Evolutionary conservation across 2,797 vertebrate genomes (phyloP).

Genomic region (Sebastes umbrosus): DNA sequence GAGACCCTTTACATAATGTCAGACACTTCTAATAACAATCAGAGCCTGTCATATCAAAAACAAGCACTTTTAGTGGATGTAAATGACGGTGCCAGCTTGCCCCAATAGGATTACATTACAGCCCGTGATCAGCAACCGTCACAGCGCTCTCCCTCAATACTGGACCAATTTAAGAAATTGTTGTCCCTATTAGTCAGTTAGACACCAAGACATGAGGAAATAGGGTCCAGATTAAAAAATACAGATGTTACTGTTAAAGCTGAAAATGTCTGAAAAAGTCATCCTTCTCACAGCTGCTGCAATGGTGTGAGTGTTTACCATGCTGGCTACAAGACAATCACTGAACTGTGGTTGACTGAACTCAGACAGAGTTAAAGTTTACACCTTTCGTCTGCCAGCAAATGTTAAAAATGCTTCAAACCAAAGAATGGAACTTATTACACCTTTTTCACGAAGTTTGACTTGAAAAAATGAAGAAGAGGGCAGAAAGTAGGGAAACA

Average conservation of each 20-base stretch:
- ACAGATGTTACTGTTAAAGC: not conserved
- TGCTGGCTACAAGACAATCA: not conserved
- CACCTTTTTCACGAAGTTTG: not conserved
- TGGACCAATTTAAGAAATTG: not conserved
- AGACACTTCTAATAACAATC: too few species aligned
- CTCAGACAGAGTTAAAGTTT: not conserved
- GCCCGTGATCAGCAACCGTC: not conserved
- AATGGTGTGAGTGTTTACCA: not conserved
- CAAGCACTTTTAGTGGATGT: not conserved
- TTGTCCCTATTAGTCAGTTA: too few species aligned
- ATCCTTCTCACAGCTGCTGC: not conserved
- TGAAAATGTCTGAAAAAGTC: constrained; percentile 14
- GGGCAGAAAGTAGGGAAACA: too few species aligned
- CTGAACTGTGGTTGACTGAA: not conserved
- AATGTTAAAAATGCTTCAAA: not conserved
- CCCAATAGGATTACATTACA: not conserved
- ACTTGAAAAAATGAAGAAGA: not conserved
- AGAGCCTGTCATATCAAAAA: not conserved
- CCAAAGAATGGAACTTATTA: not conserved
- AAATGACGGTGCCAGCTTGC: not conserved
- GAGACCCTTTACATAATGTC: too few species aligned
- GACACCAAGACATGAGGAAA: too few species aligned
- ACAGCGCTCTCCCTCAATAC: not conserved
- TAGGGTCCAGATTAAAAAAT: not conserved
- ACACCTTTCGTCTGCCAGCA: constrained; percentile 1